Evolutionary conservation across 2,113 vertebrate genomes (phyloP).

Genomic region (Sphaerodactylus townsendi): DNA sequence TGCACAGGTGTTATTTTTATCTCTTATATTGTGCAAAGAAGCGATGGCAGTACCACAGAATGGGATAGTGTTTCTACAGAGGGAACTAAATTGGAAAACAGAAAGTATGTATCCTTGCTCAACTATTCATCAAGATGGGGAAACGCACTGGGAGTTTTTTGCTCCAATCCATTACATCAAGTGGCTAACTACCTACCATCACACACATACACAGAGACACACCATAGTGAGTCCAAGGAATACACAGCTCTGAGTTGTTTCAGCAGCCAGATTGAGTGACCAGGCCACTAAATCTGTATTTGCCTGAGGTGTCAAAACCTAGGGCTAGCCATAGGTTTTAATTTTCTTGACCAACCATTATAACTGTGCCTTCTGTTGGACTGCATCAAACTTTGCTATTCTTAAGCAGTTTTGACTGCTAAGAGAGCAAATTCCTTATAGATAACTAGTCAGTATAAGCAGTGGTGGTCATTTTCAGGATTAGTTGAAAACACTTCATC

Average conservation of each 20-base stretch:
- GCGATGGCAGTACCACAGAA: neutral
- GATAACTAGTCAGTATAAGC: neutral
- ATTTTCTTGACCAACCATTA: neutral
- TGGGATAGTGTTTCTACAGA: neutral
- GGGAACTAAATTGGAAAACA: neutral
- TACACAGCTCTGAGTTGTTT: no score
- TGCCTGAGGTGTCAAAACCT: neutral
- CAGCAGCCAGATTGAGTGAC: neutral
- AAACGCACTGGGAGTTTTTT: neutral
- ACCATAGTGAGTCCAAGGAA: neutral
- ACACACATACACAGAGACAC: neutral
- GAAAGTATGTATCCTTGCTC: neutral
- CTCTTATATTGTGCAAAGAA: neutral
- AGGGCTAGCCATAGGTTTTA: neutral
- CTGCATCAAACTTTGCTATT: constrained; percentile 11
- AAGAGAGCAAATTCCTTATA: constrained; percentile 4
- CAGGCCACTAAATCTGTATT: neutral
- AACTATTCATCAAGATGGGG: neutral
- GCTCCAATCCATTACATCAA: neutral
- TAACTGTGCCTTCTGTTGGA: neutral
- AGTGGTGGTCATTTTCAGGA: neutral
- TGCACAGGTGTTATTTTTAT: no score
- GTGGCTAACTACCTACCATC: neutral
- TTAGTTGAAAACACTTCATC: neutral
- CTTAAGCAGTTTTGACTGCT: neutral